Evolutionary conservation across 2,797 vertebrate species (phyloP), one percentile per base, ranked within the genome.

Genomic region (Tamandua tetradactyla): DNA sequence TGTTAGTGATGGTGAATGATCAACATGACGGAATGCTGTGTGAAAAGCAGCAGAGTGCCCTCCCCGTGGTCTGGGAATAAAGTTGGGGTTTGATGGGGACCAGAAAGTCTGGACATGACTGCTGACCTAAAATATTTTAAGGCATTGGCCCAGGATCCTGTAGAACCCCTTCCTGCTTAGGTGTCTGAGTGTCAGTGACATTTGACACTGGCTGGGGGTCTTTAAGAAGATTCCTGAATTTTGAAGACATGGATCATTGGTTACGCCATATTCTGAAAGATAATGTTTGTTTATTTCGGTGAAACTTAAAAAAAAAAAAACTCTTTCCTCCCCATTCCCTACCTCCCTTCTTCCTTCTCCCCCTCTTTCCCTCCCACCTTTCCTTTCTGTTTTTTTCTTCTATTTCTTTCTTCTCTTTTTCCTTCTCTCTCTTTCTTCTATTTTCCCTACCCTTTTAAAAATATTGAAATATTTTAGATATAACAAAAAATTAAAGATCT

Each of bases 261-360:
- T 69, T 82, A 68, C 44, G 10, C 5, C 40, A 49, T 64, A 13
- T 86, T 68, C 22, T 20, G 14, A 72, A 94, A 62, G 37, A 37
- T 71, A 61, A 52, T 61, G 37, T 55, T 79, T 15, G 69, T 94
- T 62, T 87, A 18, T 81, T 27, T 72, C 10, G 44, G 69, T 69
- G 57, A 91, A 32, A 69, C 15, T 30, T 91, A 72, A 78, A 55
- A 94, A 90, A 94, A 90, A 35, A 52, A 82, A 66, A 71, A 37
- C 52, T 71, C 3, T 2, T 68, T 71, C 76, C 27, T 7, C 9
- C 5, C 5, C 1, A 13, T 8, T 30, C 7, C 76, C 81, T 18
- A 25, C 32, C 17, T 68, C 68, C 69, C 55, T 62, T n/a, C 32
- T 37, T 47, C 74, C 15, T 55, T 30, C 47, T 8, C 3, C 4